Base-by-base conservation (phyloP, 1,140 invertebrate species). In the Holcopasites calliopsidis region DNA sequence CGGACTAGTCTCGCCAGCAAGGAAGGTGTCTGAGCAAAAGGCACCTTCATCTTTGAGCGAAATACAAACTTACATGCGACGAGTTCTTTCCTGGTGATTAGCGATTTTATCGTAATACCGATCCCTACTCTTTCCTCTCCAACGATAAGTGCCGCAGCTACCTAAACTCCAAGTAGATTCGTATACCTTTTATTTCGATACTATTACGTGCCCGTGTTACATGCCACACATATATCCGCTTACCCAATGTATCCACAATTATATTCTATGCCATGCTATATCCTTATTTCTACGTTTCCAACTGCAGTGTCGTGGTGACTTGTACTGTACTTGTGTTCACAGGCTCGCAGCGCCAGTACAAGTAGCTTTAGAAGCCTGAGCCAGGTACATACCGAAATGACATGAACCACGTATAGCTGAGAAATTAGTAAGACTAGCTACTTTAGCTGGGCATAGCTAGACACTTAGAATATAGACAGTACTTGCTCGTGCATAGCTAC, bases 321-420 rank as follows among this genome's bases (percentile, higher is more conserved):
- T 85, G 80, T 90, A 91, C 85, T 91, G 85, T 89, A 91, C 88
- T 91, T 91, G 90, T 91, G 90, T 94, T 95, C 94, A 88, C 95
- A 96, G 95, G 95, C 95, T 91, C 94, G 95, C 93, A 95, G 95
- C 93, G 94, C 95, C 92, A 95, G 95, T 93, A 95, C 95, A 92
- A 95, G 95, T 95, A 96, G 95, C 94, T 95, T 95, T 95, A 95
- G 95, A 94, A 95, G 95, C 93, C 93, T 95, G 87, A 95, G 95
- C 93, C 95, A 95, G 95, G 95, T 95, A 95, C 87, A 94, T 92
- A 92, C 89, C 80, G 86, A 85, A 89, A 38, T 87, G 87, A 89
- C 84, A 90, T 90, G 88, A 89, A 90, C 84, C 76, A 88, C 72
- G 87, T 87, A 65, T 83, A 83, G 83, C 74, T 86, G 80, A 82